phyloP scores from a whole-genome alignment of 2,797 vertebrate species.

The Anomalospiza imberbis region DNA sequence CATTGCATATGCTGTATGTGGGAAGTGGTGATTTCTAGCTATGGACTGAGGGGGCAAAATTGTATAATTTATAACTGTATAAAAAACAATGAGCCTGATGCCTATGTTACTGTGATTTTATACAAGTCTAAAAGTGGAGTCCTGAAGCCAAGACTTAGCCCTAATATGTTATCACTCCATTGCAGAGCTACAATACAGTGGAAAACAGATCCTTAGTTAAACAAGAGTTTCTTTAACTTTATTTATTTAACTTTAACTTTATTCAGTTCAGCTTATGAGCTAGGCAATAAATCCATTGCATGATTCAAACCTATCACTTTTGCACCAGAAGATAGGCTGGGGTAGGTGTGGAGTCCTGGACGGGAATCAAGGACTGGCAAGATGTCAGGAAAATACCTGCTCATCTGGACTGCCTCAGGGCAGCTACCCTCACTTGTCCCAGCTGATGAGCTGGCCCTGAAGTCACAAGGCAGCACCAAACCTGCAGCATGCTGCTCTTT shows the following conservation, averaged over 20 bases:
- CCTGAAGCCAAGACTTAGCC: background rate
- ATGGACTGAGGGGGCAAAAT: slow-evolving; percentile 43
- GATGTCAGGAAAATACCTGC: slow-evolving; percentile 8
- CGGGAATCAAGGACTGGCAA: slow-evolving; percentile 40
- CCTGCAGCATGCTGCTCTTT: background rate
- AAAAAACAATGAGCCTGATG: slow-evolving; percentile 53
- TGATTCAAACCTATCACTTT: slow-evolving; percentile 17
- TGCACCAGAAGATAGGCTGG: background rate
- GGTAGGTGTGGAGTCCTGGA: slow-evolving; percentile 49
- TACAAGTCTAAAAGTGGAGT: slow-evolving; percentile 11
- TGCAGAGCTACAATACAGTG: background rate
- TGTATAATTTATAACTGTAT: slow-evolving; percentile 18
- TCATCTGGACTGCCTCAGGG: slow-evolving; percentile 24
- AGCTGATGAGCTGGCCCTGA: background rate
- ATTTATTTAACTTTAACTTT: background rate
- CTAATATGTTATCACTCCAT: background rate
- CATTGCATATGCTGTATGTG: slow-evolving; percentile 43
- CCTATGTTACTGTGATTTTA: slow-evolving; percentile 15
- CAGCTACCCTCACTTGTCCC: background rate
- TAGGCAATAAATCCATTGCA: background rate
- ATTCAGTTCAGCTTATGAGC: background rate
- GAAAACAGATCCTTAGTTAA: background rate
- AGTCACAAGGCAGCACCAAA: background rate
- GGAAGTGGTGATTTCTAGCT: slow-evolving; percentile 58
- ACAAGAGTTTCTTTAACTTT: background rate